Conservation (phyloP, 2,888 invertebrate genomes). For the Micropterix aruncella region DNA sequence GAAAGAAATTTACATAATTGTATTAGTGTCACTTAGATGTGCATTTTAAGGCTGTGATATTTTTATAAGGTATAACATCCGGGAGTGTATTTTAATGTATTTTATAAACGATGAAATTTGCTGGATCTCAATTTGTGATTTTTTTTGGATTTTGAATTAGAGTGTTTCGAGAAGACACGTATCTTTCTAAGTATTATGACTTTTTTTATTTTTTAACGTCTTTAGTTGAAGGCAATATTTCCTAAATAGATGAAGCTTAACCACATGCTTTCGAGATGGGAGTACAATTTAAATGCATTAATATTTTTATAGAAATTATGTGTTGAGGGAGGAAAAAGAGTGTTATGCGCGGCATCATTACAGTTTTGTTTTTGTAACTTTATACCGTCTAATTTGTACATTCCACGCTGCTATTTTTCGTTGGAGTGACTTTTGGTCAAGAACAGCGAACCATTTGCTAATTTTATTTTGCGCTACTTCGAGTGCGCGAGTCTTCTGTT, state of each 20-base stretch:
- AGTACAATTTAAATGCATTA: background rate
- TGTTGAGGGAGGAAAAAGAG: too few species aligned
- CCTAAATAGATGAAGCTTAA: background rate
- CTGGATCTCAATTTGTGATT: constrained; percentile 32
- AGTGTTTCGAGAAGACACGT: constrained; percentile 5
- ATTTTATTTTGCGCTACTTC: too few species aligned
- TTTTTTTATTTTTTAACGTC: background rate
- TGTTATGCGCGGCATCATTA: too few species aligned
- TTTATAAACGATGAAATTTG: constrained; percentile 5
- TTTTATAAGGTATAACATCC: constrained; percentile 20
- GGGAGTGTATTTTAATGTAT: constrained; percentile 20
- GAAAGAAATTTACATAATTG: background rate
- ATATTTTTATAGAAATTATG: too few species aligned
- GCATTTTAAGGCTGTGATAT: constrained; percentile 9
- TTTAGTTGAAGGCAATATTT: background rate
- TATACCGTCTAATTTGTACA: too few species aligned
- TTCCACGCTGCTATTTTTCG: too few species aligned
- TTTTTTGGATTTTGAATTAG: constrained; percentile 11
- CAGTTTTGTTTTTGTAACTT: too few species aligned
- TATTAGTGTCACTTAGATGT: background rate
- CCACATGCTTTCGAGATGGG: background rate
- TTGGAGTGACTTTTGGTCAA: too few species aligned
- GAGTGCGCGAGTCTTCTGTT: too few species aligned
- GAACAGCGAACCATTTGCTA: too few species aligned
- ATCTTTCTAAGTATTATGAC: background rate